Evolutionary conservation across 2,113 vertebrate species (phyloP).

Genomic region (Cricetomys ansorgei): DNA sequence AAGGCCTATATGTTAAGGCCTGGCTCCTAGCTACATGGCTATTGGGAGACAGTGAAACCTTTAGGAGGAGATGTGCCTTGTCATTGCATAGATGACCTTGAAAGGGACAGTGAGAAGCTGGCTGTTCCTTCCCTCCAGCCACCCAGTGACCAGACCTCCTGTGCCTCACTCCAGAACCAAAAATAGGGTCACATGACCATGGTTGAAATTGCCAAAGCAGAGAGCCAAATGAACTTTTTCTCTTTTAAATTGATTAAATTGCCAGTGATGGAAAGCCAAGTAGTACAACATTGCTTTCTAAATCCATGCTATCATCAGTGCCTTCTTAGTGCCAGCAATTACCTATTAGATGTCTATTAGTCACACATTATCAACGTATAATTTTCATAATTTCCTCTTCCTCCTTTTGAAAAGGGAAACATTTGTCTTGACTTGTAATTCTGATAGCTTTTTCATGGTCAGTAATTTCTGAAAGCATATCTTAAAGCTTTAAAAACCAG

Average conservation of each 20-base stretch:
- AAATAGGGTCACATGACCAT: neutral
- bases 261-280: neutral
- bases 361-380: neutral
- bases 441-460: neutral
- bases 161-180: neutral
- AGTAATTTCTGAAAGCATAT: constrained; percentile 1
- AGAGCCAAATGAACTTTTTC: neutral
- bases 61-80: neutral
- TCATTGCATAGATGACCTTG: neutral
- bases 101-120: neutral
- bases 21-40: rapidly evolving
- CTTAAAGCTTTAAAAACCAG: neutral
- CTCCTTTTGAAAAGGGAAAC: neutral
- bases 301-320: neutral
- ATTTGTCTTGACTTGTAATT: neutral
- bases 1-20: neutral
- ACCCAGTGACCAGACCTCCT: neutral
- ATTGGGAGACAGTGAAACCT: no score
- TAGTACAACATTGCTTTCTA: neutral
- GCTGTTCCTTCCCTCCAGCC: neutral
- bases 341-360: neutral
- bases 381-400: neutral
- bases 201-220: neutral
- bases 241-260: neutral
- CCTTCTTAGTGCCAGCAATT: neutral